These are phyloP conservation scores for Platorchestia sp. DNA, from an alignment of 1,140 invertebrate species.

Conservation along the genomic window DNA sequence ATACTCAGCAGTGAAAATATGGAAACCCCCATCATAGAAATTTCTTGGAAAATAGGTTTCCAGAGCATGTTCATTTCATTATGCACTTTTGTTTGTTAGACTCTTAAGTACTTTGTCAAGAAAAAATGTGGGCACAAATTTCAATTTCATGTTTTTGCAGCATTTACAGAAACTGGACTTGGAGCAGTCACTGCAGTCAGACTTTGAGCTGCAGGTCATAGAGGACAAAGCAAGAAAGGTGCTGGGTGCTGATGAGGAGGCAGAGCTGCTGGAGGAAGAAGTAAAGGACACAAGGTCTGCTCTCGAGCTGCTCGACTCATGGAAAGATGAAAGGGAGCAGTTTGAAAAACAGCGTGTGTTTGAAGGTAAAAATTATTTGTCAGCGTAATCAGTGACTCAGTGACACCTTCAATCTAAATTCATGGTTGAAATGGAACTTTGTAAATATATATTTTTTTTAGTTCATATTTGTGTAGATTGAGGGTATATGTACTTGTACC, in stretches of 20 bases:
- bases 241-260: constrained; percentile 73
- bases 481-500: background rate
- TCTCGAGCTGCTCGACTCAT: constrained; percentile 84
- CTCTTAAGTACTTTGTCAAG: background rate
- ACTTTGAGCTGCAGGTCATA: constrained; percentile 83
- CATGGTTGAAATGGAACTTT: background rate
- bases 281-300: constrained; percentile 77
- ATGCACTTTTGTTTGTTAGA: too few species aligned
- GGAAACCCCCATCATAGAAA: too few species aligned
- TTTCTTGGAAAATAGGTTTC: too few species aligned
- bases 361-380: constrained; percentile 75
- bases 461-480: background rate
- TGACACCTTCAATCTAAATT: background rate
- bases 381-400: background rate
- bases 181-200: constrained; percentile 84
- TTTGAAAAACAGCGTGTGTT: constrained; percentile 78
- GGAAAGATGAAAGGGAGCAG: constrained; percentile 78
- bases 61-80: too few species aligned
- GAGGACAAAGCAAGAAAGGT: constrained; percentile 72
- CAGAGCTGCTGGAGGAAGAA: constrained; percentile 76
- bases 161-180: constrained; percentile 78
- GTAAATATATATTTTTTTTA: background rate
- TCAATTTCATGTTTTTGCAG: constrained; percentile 67
- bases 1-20: too few species aligned
- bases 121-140: background rate